These are phyloP conservation scores for Noctua janthina DNA, from an alignment of 2,888 invertebrate genomes.

Conservation along the genomic window DNA sequence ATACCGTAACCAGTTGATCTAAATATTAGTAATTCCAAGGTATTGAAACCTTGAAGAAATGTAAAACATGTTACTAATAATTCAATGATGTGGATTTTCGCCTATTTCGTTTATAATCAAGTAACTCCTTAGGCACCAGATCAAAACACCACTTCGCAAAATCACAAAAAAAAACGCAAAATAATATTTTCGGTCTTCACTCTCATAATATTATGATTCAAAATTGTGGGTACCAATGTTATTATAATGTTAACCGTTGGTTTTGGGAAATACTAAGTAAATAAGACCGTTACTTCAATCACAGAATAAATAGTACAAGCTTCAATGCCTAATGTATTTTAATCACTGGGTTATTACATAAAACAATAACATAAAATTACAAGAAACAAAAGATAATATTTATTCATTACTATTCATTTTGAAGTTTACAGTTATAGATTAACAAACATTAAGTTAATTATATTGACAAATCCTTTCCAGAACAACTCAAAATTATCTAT, in stretches of 20 bases:
- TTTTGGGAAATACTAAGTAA: neutral
- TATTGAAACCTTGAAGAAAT: slow-evolving; percentile 31
- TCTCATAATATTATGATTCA: slow-evolving; percentile 12
- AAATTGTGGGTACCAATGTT: neutral
- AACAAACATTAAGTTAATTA: neutral
- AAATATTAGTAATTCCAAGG: slow-evolving; percentile 49
- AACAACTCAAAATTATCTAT: neutral
- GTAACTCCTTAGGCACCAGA: neutral
- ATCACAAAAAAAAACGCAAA: neutral
- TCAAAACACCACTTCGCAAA: neutral
- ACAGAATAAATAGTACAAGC: too few species aligned
- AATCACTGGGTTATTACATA: neutral
- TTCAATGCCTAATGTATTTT: neutral
- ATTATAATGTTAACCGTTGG: neutral
- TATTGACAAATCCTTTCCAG: slow-evolving; percentile 14
- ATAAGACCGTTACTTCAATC: neutral
- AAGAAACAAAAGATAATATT: neutral
- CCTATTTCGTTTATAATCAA: slow-evolving; percentile 4
- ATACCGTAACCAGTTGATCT: slow-evolving; percentile 16
- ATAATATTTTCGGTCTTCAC: neutral
- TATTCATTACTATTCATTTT: slow-evolving; percentile 7
- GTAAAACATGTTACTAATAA: slow-evolving; percentile 9
- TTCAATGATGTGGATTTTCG: slow-evolving; percentile 1
- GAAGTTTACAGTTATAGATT: neutral
- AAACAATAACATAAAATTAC: neutral